These are phyloP conservation scores for Sceliomorpha sp. DNA, from an alignment of 2,888 invertebrate genomes.

Conservation along the genomic window DNA sequence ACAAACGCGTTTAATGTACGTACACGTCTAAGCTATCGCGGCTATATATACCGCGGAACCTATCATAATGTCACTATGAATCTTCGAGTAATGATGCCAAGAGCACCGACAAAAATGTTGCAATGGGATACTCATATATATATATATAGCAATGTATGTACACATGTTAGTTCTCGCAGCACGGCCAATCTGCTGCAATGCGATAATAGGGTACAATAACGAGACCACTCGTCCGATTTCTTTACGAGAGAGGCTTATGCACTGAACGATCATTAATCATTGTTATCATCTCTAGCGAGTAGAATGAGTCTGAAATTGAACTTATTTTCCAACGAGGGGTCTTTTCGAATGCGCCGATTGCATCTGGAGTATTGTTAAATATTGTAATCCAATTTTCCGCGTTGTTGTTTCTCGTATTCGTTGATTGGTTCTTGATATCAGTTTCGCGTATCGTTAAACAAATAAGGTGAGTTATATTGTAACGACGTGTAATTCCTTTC, in stretches of 20 bases:
- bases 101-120: conserved; percentile 9
- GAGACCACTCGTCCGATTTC: conserved; percentile 10
- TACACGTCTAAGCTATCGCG: conserved; percentile 5
- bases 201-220: conserved; percentile 19
- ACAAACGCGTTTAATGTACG: background rate
- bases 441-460: too few species aligned
- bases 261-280: conserved; percentile 8
- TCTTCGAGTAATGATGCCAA: conserved; percentile 16
- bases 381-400: background rate
- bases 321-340: background rate
- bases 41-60: background rate
- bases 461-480: too few species aligned
- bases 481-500: too few species aligned
- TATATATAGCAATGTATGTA: too few species aligned
- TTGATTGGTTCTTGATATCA: background rate
- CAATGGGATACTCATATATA: conserved; percentile 8
- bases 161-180: too few species aligned
- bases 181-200: conserved; percentile 11
- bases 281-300: conserved; percentile 5
- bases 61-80: conserved; percentile 16
- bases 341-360: background rate
- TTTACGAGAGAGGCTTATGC: conserved; percentile 6
- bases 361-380: background rate
- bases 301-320: conserved; percentile 9
- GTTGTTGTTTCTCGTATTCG: background rate